Percentiles rank a stretch among this genome's conserved stretches.
Evolutionary conservation across 2,113 vertebrate species (phyloP).

Genomic region (Sylvicapra grimmia): DNA sequence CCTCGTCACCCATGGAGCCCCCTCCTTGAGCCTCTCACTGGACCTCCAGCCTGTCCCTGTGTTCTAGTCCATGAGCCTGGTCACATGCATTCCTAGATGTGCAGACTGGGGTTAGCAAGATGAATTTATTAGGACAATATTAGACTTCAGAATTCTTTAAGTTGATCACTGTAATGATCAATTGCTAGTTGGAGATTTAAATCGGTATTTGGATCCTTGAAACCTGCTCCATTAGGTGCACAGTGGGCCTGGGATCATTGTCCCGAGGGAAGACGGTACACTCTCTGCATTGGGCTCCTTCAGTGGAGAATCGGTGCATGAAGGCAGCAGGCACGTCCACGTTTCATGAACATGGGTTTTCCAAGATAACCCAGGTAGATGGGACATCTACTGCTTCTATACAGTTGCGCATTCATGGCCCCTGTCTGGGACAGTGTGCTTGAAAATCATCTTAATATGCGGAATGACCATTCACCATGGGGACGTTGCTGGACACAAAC

Average conservation of each 20-base stretch:
- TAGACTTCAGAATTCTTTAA: not conserved
- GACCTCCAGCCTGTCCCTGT: not conserved
- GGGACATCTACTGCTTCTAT: not conserved
- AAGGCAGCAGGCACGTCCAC: not conserved
- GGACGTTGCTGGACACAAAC: not conserved
- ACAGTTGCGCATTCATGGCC: fast-evolving
- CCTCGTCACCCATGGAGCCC: not conserved
- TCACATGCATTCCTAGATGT: not conserved
- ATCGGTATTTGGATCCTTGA: not conserved
- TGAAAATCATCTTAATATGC: not conserved
- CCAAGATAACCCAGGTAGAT: not conserved
- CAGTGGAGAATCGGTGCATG: fast-evolving
- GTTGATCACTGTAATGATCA: not conserved
- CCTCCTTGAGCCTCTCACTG: not conserved
- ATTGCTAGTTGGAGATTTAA: not conserved
- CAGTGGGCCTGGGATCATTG: not conserved
- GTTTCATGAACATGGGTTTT: not conserved
- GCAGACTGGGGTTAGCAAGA: not conserved
- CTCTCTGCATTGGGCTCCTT: not conserved
- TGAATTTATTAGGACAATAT: not conserved
- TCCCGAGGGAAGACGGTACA: not conserved
- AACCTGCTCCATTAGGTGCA: not conserved
- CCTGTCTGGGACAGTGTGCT: not conserved
- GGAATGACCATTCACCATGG: not conserved
- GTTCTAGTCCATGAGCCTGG: not conserved